Evolutionary conservation across 2,888 invertebrate species (phyloP).

Genomic region (Isoperla grammatica): DNA sequence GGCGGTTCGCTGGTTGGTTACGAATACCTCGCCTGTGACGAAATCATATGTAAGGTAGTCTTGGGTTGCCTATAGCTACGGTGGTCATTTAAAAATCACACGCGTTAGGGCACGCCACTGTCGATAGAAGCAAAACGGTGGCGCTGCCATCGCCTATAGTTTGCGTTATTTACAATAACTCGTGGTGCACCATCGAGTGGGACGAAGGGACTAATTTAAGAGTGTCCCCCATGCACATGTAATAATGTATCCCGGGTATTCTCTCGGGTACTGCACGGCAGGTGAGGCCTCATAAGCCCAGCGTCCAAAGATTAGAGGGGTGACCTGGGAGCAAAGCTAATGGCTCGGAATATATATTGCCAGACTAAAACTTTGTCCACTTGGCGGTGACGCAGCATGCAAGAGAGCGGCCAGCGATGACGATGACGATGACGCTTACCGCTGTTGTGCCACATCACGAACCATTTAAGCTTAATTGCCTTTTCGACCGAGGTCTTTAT

Average conservation of each 20-base stretch:
- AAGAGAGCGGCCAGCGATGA: background rate
- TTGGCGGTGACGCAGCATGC: conserved; percentile 8
- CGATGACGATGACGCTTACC: background rate
- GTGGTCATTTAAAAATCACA: no score
- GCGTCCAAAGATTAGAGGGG: background rate
- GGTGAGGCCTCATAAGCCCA: conserved; percentile 18
- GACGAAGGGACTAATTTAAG: no score
- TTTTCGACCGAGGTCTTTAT: conserved; percentile 20
- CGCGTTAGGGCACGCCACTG: no score
- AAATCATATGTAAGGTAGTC: no score
- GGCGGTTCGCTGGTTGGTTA: no score
- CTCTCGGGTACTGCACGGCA: conserved; percentile 19
- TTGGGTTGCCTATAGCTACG: no score
- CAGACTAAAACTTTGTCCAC: conserved; percentile 30
- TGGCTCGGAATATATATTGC: conserved; percentile 29
- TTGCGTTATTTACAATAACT: no score
- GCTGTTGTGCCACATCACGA: conserved; percentile 19
- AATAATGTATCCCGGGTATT: conserved; percentile 16
- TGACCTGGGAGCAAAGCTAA: conserved; percentile 21
- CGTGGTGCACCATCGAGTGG: no score
- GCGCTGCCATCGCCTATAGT: no score
- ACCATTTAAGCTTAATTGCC: conserved; percentile 27
- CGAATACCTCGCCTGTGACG: no score
- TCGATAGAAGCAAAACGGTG: no score
- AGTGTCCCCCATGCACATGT: background rate